A percentile compares a stretch with the other conserved stretches of the same genome.
phyloP scores from a whole-genome alignment of 2,797 vertebrate species.

The Parambassis ranga region DNA sequence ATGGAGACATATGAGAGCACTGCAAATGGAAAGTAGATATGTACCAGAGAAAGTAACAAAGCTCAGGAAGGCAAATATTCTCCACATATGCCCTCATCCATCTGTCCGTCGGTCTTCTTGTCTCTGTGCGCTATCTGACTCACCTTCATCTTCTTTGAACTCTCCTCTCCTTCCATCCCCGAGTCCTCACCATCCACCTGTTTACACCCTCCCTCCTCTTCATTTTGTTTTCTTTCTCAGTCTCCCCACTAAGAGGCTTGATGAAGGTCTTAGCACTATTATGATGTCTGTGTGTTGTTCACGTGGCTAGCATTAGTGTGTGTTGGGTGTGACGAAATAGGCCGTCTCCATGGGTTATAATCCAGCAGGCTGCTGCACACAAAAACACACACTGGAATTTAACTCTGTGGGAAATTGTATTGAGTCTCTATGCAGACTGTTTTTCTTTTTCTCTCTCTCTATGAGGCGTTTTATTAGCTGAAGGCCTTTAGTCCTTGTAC shows the following conservation, averaged over 20 bases:
- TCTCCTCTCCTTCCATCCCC: not conserved
- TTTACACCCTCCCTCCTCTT: not conserved
- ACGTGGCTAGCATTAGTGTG: constrained; percentile 46
- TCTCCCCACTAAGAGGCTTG: constrained; percentile 41
- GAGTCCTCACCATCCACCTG: constrained; percentile 26
- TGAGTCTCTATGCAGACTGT: constrained; percentile 19
- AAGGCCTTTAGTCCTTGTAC: not conserved
- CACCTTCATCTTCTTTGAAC: not conserved
- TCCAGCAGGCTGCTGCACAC: constrained; percentile 12
- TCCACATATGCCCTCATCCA: not conserved
- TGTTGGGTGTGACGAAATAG: constrained; percentile 42
- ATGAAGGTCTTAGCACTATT: constrained; percentile 46
- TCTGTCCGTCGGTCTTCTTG: not conserved
- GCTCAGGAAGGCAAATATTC: not conserved
- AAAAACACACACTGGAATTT: constrained; percentile 38
- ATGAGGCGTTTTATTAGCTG: not conserved
- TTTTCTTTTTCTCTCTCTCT: constrained; percentile 1
- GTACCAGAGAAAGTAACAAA: not conserved
- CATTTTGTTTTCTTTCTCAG: constrained; percentile 12
- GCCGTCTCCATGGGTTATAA: constrained; percentile 34
- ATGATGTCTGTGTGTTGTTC: constrained; percentile 22
- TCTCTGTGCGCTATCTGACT: not conserved
- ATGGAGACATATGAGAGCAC: constrained; percentile 40
- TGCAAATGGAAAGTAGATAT: constrained; percentile 21
- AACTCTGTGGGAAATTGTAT: constrained; percentile 21